Conservation (phyloP, 2,888 invertebrate genomes). For the Imbricaverruca yamaguchii region DNA sequence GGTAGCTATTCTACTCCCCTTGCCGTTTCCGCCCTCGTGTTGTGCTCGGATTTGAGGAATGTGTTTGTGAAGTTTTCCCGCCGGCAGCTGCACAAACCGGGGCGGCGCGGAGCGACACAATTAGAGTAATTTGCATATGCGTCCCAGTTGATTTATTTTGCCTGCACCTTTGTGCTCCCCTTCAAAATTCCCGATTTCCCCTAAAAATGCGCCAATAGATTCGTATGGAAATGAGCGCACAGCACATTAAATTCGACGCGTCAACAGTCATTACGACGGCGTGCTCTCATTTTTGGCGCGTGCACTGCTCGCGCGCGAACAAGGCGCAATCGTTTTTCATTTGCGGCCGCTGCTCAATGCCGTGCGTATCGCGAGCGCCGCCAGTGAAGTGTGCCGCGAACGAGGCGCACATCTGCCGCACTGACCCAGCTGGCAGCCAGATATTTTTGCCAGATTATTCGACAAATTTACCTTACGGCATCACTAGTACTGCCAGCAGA, state of each 20-base stretch:
- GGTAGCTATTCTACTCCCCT: neutral
- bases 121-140: slow-evolving; percentile 21
- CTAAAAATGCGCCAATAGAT: slow-evolving; percentile 10
- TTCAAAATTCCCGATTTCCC: slow-evolving; percentile 15
- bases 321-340: too few species aligned
- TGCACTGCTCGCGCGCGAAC: too few species aligned
- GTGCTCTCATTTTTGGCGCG: neutral
- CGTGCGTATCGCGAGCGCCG: too few species aligned
- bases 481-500: too few species aligned
- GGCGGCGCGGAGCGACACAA: neutral
- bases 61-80: slow-evolving; percentile 13
- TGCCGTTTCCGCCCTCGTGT: slow-evolving; percentile 8
- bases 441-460: too few species aligned
- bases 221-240: slow-evolving; percentile 4
- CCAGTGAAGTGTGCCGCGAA: neutral
- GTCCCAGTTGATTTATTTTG: neutral
- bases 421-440: neutral
- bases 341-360: too few species aligned
- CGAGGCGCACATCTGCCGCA: neutral
- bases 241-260: neutral
- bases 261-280: neutral
- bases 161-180: slow-evolving; percentile 10
- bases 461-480: too few species aligned
- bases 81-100: neutral
- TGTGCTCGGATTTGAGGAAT: neutral